These are phyloP conservation scores for Galeruca laticollis DNA, from an alignment of 2,888 invertebrate species.

Conservation along the genomic window DNA sequence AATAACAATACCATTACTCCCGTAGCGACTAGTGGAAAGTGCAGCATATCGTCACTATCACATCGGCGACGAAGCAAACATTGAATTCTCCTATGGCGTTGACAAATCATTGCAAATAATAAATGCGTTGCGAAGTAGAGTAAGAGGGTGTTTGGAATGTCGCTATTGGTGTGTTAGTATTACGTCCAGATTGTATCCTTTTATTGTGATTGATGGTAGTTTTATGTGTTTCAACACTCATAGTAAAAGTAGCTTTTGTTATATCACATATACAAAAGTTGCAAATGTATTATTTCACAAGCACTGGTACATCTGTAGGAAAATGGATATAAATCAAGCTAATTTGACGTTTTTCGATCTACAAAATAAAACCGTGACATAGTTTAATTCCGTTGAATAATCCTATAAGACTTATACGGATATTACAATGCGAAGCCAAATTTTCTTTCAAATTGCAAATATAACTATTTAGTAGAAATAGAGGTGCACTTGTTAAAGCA, in stretches of 20 bases:
- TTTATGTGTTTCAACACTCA: not conserved
- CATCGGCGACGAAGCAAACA: constrained; percentile 46
- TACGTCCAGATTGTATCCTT: not conserved
- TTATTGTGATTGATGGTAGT: not conserved
- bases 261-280: too few species aligned
- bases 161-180: not conserved
- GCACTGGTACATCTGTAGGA: too few species aligned
- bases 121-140: constrained; percentile 24
- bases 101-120: constrained; percentile 63
- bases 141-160: not conserved
- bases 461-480: too few species aligned
- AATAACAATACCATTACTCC: not conserved
- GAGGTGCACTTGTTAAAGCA: too few species aligned
- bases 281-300: too few species aligned
- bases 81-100: constrained; percentile 65
- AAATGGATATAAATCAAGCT: too few species aligned
- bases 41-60: constrained; percentile 3
- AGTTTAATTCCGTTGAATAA: too few species aligned
- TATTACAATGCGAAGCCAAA: too few species aligned
- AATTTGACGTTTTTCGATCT: too few species aligned
- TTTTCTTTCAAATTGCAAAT: too few species aligned
- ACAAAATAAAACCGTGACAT: too few species aligned
- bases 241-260: not conserved
- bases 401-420: too few species aligned
- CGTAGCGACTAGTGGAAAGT: not conserved